phyloP scores from a whole-genome alignment of 2,888 invertebrate species.

The Drosophila paranaensis region DNA sequence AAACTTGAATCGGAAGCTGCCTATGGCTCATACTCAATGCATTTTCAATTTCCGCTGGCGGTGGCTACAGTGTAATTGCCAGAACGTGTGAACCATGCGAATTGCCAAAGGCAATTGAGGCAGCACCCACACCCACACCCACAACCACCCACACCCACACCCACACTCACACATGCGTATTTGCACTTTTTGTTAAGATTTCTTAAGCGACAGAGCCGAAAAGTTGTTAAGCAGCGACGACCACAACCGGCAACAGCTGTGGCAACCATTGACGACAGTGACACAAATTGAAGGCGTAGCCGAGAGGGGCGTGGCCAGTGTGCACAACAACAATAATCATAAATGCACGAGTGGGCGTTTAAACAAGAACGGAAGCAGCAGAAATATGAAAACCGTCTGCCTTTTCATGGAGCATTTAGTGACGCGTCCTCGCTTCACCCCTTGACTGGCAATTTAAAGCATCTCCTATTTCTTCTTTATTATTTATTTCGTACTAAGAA shows the following conservation, averaged over 20 bases:
- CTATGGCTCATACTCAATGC: constrained; percentile 52
- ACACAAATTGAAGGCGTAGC: constrained; percentile 55
- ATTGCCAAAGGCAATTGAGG: not conserved
- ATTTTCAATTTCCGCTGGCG: constrained; percentile 63
- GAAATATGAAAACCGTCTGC: not conserved
- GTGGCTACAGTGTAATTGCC: constrained; percentile 58
- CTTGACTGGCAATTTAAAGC: constrained; percentile 1
- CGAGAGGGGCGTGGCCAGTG: not conserved
- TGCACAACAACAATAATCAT: constrained; percentile 57
- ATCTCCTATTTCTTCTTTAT: constrained; percentile 3
- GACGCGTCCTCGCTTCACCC: not conserved
- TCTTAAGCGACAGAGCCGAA: constrained; percentile 26
- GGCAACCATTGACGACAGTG: constrained; percentile 45
- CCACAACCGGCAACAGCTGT: constrained; percentile 15
- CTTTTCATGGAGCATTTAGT: not conserved
- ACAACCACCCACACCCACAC: not conserved
- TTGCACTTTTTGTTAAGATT: constrained; percentile 41
- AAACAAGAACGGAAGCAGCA: not conserved
- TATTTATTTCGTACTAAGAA: not conserved
- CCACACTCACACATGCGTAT: not conserved
- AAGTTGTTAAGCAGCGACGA: constrained; percentile 16
- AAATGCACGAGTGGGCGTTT: constrained; percentile 41
- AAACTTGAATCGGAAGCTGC: constrained; percentile 56
- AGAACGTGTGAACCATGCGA: constrained; percentile 45
- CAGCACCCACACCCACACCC: not conserved